These are phyloP conservation scores for Zhengitettix transpicula DNA, from an alignment of 2,888 invertebrate genomes.

Conservation along the genomic window DNA sequence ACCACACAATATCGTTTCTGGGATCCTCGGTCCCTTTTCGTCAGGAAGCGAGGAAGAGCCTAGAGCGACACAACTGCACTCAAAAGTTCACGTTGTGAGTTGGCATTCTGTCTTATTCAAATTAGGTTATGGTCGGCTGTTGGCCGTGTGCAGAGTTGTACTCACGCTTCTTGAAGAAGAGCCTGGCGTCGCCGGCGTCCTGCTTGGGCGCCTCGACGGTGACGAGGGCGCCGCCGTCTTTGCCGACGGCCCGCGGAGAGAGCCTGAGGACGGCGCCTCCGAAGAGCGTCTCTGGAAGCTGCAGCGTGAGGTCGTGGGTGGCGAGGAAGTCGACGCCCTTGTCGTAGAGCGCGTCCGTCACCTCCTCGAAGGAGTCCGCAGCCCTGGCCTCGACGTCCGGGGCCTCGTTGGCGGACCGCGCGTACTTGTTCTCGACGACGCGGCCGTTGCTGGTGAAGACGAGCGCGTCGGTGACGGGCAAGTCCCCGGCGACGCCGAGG, in stretches of 20 bases:
- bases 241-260: constrained; percentile 54
- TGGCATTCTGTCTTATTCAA: no score
- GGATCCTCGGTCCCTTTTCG: no score
- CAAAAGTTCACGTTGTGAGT: no score
- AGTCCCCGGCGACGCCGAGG: constrained; percentile 43
- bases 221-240: constrained; percentile 49
- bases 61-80: no score
- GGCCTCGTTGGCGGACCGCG: constrained; percentile 8
- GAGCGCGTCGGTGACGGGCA: constrained; percentile 46
- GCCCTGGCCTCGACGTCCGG: constrained; percentile 17
- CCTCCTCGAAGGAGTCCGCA: constrained; percentile 39
- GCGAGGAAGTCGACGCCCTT: constrained; percentile 56
- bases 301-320: constrained; percentile 57
- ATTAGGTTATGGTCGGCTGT: no score
- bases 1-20: no score
- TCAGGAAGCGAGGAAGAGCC: no score
- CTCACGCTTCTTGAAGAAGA: constrained; percentile 52
- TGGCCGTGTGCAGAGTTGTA: constrained; percentile 21
- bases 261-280: constrained; percentile 55
- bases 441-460: constrained; percentile 46
- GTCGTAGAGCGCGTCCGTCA: constrained; percentile 51
- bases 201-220: constrained; percentile 49
- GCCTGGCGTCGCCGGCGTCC: constrained; percentile 30
- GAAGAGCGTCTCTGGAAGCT: constrained; percentile 54
- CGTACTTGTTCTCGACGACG: constrained; percentile 33